These are phyloP conservation scores for Coremacera marginata DNA, from an alignment of 2,888 invertebrate species.

Conservation along the genomic window DNA sequence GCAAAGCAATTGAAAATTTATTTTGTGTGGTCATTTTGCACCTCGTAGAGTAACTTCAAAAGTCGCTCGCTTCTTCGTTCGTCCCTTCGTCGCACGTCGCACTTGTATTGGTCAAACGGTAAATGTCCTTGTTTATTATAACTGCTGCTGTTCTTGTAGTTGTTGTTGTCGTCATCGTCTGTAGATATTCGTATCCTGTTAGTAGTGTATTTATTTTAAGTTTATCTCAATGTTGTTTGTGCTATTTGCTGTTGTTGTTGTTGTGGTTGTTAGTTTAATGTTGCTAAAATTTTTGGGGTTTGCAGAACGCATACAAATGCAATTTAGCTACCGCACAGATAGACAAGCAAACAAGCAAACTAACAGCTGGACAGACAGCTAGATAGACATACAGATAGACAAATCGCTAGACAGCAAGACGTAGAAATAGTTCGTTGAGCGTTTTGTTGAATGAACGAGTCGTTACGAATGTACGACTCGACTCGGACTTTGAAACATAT, in stretches of 20 bases:
- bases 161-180: constrained; percentile 6
- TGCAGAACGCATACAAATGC: constrained; percentile 52
- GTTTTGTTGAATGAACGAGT: neutral
- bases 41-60: constrained; percentile 59
- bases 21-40: constrained; percentile 66
- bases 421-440: neutral
- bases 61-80: constrained; percentile 42
- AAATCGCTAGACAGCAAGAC: neutral
- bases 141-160: neutral
- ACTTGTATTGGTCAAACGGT: constrained; percentile 2
- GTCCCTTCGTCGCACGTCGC: neutral
- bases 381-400: neutral
- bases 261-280: constrained; percentile 32
- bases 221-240: constrained; percentile 58
- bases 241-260: constrained; percentile 39
- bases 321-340: constrained; percentile 54
- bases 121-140: constrained; percentile 12
- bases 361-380: neutral
- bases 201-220: constrained; percentile 58
- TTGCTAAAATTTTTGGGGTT: constrained; percentile 52
- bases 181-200: neutral
- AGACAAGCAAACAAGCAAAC: neutral
- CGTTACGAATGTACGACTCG: constrained; percentile 1
- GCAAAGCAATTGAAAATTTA: constrained; percentile 61
- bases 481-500: neutral